Percentiles rank a stretch among this genome's conserved stretches.
Conservation (phyloP, 2,113 vertebrate species). For the Chamaetylas fuelleborni region DNA sequence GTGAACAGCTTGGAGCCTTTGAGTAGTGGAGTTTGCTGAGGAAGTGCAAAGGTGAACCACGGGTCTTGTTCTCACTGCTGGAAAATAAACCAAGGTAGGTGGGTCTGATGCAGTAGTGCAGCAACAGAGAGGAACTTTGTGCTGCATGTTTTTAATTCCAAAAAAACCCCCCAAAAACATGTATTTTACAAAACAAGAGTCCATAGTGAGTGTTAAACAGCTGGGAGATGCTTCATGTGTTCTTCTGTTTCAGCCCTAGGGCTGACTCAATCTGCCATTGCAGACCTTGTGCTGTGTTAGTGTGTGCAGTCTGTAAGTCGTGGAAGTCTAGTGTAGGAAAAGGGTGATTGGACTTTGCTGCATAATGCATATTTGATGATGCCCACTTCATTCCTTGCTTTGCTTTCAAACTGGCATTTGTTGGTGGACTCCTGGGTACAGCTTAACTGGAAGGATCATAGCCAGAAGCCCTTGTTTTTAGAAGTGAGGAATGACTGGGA, state of each 20-base stretch:
- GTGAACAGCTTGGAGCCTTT: neutral
- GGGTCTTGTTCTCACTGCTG: neutral
- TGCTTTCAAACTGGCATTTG: neutral
- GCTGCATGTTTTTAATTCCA: neutral
- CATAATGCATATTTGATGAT: neutral
- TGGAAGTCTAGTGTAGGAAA: neutral
- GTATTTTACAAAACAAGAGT: neutral
- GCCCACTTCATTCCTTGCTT: neutral
- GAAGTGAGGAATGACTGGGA: neutral
- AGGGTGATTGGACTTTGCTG: neutral
- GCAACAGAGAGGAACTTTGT: neutral
- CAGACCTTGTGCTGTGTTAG: neutral
- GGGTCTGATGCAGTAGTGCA: neutral
- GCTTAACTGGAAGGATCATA: neutral
- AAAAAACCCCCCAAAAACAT: neutral
- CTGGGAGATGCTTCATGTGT: neutral
- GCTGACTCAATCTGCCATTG: neutral
- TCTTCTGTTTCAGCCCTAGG: neutral
- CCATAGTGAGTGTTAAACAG: neutral
- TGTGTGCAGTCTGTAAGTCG: fast-evolving
- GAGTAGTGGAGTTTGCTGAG: neutral
- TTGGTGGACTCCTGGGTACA: neutral
- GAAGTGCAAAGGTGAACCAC: fast-evolving
- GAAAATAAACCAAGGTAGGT: neutral
- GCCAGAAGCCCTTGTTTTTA: neutral